Evolutionary conservation across 1,140 invertebrate species (phyloP), one percentile per base, ranked within the genome.

Genomic region (Campoletis sonorensis): DNA sequence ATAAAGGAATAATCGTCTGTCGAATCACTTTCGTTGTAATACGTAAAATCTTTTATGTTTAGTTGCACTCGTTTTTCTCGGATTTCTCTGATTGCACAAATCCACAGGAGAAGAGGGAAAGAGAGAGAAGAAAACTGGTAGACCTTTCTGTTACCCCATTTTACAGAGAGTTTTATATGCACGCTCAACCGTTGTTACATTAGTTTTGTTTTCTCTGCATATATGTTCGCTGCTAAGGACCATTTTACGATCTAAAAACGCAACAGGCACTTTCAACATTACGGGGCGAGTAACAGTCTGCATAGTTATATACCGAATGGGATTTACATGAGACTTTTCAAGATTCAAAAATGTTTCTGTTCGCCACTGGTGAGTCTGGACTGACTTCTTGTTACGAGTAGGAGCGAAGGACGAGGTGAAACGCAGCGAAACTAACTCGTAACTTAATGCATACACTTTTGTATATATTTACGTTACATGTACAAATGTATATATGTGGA

Each of bases 41-140:
- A 51, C 26, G 54, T 45, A 67, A 27, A 26, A 64, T 27, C 23
- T 51, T 80, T 73, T 83, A 80, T 80, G 82, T 83, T 83, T 83
- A 80, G 79, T 80, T 83, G 80, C 78, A 80, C 73, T 80, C 78
- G 73, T 64, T 83, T 83, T 80, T 83, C 82, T 80, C 49, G 58
- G 67, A 83, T 83, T 80, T 78, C 68, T 51, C 54, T 26, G 73
- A 78, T 73, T 61, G 79, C 7, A 79, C 16, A 5, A 5, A 70
- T 45, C 11, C 1, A 26, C 8, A 2, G 23, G 21, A 15, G 21
- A 23, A 27, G 1, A 23, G 49, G 16, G 13, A 49, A 67, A 79
- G 23, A 49, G 40, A n/a, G 30, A 73, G 33, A 45, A 13, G 11
- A 45, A 10, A 45, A n/a, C 23, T 26, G 61, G 27, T 77, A 82